Evolutionary conservation across 2,888 invertebrate species (phyloP), one percentile per base, ranked within the genome.

Genomic region (Eupithecia inturbata): DNA sequence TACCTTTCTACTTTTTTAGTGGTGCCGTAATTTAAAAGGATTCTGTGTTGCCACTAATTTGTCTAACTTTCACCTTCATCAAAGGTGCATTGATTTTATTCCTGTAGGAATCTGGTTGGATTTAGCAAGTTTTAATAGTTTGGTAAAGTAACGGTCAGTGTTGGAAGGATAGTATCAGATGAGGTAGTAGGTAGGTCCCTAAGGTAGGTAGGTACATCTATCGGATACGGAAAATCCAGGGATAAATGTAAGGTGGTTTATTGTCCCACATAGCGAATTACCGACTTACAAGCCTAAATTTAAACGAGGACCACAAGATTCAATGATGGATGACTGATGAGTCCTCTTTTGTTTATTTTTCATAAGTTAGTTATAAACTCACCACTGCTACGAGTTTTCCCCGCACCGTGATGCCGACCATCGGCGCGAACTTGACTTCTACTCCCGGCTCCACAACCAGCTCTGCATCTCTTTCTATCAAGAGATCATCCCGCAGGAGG

Each of bases 381-480:
- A 99, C 99, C 96, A 97, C 96, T 72, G 99, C 99, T 75, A 96
- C 96, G 41, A 99, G 95, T 80, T 97, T 96, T 82, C 99, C 99
- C 85, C 97, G 96, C 66, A 99, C 97, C 39, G 98, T 98, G 86
- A 99, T 96, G 78, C 99, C 99, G 83, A 98, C 96, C 94, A 98
- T 98, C 3, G 99, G 98, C 7, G 97, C 97, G 90, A 99, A 98
- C 82, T 97, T 96, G 71, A 99, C 94, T 84, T 97, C 97, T 0
- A 98, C 98, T 36, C 99, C 99, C 19, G 99, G 96, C 88, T 98
- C 98, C 74, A 99, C 96, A 71, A 97, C 95, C 83, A 99, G 93
- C 84, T 97, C 97, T 0, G 97, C 98, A 77, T 96, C 96, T 79
- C 95, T 95, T 82, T 97, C 97, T 70, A 99, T 95, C 82, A 97